A percentile compares a stretch with the other conserved stretches of the same genome.
phyloP scores from a whole-genome alignment of 2,888 invertebrate genomes.

The Mythimna vitellina region DNA sequence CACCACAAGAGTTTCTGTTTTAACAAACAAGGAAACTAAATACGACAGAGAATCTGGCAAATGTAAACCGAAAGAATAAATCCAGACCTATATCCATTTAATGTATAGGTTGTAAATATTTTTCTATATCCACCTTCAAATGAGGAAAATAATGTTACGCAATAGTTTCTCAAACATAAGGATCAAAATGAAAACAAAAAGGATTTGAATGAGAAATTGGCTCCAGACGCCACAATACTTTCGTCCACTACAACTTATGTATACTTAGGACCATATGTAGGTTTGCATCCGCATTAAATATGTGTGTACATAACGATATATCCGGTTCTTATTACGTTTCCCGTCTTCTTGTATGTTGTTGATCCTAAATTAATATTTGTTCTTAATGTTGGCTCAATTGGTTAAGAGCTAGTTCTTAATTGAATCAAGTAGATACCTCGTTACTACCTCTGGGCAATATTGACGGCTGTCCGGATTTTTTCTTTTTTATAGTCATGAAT shows the following conservation, averaged over 20 bases:
- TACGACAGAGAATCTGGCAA: background rate
- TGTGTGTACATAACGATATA: constrained; percentile 53
- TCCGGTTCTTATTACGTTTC: constrained; percentile 53
- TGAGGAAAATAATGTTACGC: background rate
- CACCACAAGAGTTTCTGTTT: background rate
- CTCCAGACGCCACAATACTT: constrained; percentile 32
- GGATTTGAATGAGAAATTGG: constrained; percentile 16
- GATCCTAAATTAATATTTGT: constrained; percentile 51
- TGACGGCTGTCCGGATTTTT: too few relatives aligned
- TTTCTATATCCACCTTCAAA: background rate
- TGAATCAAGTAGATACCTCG: background rate
- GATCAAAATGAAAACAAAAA: constrained; percentile 4
- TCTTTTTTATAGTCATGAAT: background rate
- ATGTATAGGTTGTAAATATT: background rate
- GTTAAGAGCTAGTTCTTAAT: background rate
- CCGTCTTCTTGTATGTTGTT: constrained; percentile 56
- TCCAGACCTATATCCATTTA: background rate
- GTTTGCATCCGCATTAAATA: constrained; percentile 63
- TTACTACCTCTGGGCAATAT: background rate
- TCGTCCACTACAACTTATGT: constrained; percentile 44
- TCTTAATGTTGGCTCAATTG: background rate
- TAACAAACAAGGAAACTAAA: background rate
- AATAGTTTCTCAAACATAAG: background rate
- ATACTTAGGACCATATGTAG: constrained; percentile 58
- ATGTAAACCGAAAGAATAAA: background rate